These are phyloP conservation scores for Campylorhamphus procurvoides DNA, from an alignment of 2,113 vertebrate species.

Conservation along the genomic window DNA sequence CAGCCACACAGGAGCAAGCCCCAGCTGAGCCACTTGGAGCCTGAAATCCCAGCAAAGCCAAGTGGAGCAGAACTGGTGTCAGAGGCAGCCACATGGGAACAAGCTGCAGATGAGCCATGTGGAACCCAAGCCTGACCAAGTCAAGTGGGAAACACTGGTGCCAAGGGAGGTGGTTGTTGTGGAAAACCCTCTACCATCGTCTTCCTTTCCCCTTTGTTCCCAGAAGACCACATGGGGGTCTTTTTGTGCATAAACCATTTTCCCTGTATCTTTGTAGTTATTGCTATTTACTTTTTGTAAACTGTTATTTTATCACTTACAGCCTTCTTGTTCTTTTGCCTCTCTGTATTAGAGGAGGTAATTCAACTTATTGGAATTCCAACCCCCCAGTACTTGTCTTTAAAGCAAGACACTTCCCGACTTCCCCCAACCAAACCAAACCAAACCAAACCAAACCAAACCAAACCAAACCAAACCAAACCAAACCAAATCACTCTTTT, in stretches of 20 bases:
- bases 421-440: not conserved
- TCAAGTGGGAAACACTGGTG: not conserved
- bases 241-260: not conserved
- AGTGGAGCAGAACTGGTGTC: not conserved
- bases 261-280: not conserved
- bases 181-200: not conserved
- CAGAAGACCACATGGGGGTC: not conserved
- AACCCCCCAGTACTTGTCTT: not conserved
- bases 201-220: not conserved
- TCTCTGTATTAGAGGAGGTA: not conserved
- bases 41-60: not conserved
- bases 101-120: not conserved
- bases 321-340: not conserved
- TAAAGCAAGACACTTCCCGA: not conserved
- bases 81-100: not conserved
- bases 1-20: no score
- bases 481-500: rapidly evolving
- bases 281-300: not conserved
- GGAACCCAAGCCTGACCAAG: not conserved
- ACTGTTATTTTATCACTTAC: not conserved
- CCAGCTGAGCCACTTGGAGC: no score
- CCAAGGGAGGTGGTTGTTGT: not conserved
- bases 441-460: no score
- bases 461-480: not conserved
- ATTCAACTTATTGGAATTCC: not conserved